Conservation (phyloP, 2,113 vertebrate species). For the Megaleporinus macrocephalus region DNA sequence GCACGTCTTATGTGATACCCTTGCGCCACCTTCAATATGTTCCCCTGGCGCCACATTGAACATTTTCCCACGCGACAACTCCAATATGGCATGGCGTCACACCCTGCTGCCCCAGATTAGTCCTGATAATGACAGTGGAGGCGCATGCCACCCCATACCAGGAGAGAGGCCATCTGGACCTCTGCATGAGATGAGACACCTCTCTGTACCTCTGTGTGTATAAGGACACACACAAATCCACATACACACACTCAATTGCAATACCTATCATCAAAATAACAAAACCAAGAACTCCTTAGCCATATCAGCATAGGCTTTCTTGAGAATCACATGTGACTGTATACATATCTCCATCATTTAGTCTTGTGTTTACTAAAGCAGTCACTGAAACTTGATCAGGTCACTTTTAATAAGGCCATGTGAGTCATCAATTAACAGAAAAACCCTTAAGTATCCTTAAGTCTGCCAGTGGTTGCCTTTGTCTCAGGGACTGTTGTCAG, state of each 20-base stretch:
- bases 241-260: background rate
- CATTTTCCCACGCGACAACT: conserved; percentile 27
- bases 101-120: conserved; percentile 52
- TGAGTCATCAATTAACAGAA: background rate
- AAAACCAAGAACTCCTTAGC: background rate
- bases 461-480: too few species aligned
- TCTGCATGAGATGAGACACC: conserved; percentile 16
- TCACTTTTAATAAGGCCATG: background rate
- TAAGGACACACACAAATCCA: background rate
- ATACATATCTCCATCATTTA: too few species aligned
- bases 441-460: background rate
- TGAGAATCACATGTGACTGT: too few species aligned
- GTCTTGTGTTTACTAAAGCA: background rate
- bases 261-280: background rate
- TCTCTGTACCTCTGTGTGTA: conserved; percentile 3
- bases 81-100: conserved; percentile 28
- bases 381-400: background rate
- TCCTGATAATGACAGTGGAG: conserved; percentile 43
- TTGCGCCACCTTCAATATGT: conserved; percentile 16
- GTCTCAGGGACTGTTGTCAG: background rate
- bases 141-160: conserved; percentile 6
- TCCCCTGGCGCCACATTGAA: conserved; percentile 7
- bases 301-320: too few species aligned
- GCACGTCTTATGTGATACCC: background rate
- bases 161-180: conserved; percentile 50